These are phyloP conservation scores for Takifugu bimaculatus DNA, from an alignment of 2,113 vertebrate genomes.

Conservation along the genomic window DNA sequence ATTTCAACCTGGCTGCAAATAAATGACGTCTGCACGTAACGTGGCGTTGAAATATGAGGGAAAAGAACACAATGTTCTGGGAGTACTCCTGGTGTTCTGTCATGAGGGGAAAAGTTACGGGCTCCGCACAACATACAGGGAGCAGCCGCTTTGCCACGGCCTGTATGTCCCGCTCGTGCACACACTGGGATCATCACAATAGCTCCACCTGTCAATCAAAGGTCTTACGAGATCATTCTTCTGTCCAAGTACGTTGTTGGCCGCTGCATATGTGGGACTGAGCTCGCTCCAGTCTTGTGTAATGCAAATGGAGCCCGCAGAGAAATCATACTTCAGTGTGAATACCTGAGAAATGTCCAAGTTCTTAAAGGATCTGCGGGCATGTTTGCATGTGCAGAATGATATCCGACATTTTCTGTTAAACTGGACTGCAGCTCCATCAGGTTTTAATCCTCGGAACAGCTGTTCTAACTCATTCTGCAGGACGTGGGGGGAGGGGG, in stretches of 20 bases:
- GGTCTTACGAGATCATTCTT: not conserved
- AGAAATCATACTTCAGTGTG: constrained; percentile 26
- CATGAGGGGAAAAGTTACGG: constrained; percentile 31
- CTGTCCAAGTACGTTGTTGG: not conserved
- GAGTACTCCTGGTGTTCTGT: constrained; percentile 43
- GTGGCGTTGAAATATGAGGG: constrained; percentile 59
- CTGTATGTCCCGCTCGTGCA: not conserved
- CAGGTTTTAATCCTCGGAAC: constrained; percentile 69
- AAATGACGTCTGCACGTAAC: not conserved
- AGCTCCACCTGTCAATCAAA: constrained; percentile 40
- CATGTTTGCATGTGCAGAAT: constrained; percentile 9
- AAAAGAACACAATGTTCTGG: constrained; percentile 62
- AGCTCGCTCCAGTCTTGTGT: constrained; percentile 6
- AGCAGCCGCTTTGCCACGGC: too few relatives aligned
- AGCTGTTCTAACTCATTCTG: constrained; percentile 74
- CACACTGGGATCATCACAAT: constrained; percentile 8
- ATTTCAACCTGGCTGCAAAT: not conserved
- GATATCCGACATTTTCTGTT: constrained; percentile 63
- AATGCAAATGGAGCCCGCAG: constrained; percentile 17
- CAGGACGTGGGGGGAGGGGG: constrained; percentile 31
- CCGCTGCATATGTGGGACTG: constrained; percentile 5
- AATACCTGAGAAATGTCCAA: constrained; percentile 18
- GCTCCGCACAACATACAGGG: constrained; percentile 1
- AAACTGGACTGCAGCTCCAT: constrained; percentile 64
- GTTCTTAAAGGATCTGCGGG: constrained; percentile 2